Evolutionary conservation across 2,888 invertebrate genomes (phyloP).

Genomic region (Cephonodes hylas): DNA sequence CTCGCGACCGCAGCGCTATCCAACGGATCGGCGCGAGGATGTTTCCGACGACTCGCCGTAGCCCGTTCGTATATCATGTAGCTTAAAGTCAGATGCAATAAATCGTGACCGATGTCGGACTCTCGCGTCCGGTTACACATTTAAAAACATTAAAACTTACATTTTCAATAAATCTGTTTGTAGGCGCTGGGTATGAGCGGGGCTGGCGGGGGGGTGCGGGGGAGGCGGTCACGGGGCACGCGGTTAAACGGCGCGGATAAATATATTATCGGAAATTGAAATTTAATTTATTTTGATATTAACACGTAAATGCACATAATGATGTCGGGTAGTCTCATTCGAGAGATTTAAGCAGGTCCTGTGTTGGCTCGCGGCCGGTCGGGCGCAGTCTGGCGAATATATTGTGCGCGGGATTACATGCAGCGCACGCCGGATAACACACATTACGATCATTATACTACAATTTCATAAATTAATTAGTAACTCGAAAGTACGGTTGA

Average conservation of each 20-base stretch:
- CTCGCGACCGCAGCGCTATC: too few relatives aligned
- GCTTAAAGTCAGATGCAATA: background rate
- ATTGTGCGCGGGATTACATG: too few relatives aligned
- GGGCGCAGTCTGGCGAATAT: too few relatives aligned
- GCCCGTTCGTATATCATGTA: background rate
- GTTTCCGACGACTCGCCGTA: background rate
- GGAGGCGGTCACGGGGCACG: background rate
- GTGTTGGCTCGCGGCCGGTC: background rate
- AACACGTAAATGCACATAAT: background rate
- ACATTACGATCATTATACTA: too few relatives aligned
- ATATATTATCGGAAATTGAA: background rate
- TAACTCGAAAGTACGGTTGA: too few relatives aligned
- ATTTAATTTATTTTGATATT: conserved; percentile 5
- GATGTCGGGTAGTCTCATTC: background rate
- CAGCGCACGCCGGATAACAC: too few relatives aligned
- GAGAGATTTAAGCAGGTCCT: background rate
- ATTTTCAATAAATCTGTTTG: background rate
- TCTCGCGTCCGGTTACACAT: background rate
- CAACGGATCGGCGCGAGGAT: background rate
- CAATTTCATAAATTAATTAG: too few relatives aligned
- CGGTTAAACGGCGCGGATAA: background rate
- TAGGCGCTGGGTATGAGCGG: background rate
- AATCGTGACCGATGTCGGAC: background rate
- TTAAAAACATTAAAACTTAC: background rate
- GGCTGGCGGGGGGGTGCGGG: background rate